phyloP scores from a whole-genome alignment of 2,888 invertebrate genomes.

The Euphydryas editha region DNA sequence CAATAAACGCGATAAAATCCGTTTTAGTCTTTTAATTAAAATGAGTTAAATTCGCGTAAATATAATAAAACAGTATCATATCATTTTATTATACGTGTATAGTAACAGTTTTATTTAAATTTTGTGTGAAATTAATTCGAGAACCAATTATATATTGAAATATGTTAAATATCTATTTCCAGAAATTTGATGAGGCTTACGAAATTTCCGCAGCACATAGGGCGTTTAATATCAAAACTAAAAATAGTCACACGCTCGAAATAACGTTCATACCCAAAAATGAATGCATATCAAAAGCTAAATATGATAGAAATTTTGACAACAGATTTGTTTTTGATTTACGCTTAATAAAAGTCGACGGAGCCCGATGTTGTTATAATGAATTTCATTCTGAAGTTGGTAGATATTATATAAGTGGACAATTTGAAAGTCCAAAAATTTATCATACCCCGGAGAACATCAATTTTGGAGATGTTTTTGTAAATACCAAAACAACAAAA shows the following conservation, averaged over 20 bases:
- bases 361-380: conserved; percentile 63
- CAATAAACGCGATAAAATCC: no score
- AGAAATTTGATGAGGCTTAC: conserved; percentile 73
- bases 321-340: conserved; percentile 72
- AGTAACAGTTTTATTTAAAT: background rate
- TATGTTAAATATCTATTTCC: conserved; percentile 39
- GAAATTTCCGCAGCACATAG: conserved; percentile 75
- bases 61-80: no score
- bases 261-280: conserved; percentile 67
- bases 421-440: conserved; percentile 77
- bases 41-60: no score
- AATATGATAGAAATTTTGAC: conserved; percentile 53
- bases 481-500: conserved; percentile 63
- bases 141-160: background rate
- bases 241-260: conserved; percentile 55
- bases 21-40: no score
- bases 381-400: conserved; percentile 75
- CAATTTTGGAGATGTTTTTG: conserved; percentile 69
- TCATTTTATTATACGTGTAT: background rate
- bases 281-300: conserved; percentile 70
- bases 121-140: background rate
- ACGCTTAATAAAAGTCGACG: conserved; percentile 68
- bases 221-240: conserved; percentile 59
- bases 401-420: conserved; percentile 82
- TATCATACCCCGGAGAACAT: conserved; percentile 73